These are phyloP conservation scores for Chamaea fasciata DNA, from an alignment of 2,113 vertebrate genomes.

Conservation along the genomic window DNA sequence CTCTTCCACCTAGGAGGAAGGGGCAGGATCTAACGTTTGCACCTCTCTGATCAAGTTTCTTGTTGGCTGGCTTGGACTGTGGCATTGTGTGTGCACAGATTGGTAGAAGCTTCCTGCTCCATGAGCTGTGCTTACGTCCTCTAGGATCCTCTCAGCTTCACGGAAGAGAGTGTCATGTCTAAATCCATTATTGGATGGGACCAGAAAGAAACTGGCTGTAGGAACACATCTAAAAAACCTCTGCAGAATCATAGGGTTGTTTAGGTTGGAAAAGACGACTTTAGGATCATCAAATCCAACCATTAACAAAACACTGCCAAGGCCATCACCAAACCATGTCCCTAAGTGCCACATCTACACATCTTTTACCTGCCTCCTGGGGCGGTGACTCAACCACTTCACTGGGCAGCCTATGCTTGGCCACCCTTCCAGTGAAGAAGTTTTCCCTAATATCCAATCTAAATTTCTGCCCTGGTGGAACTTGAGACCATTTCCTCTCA, in stretches of 20 bases:
- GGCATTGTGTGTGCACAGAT: rapidly evolving
- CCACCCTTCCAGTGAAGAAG: not conserved
- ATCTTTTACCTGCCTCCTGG: not conserved
- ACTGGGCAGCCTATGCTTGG: not conserved
- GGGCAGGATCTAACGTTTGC: not conserved
- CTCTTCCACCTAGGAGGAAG: not conserved
- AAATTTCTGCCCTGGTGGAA: not conserved
- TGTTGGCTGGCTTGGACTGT: not conserved
- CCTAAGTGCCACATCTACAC: not conserved
- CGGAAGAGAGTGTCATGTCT: not conserved
- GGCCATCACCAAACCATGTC: not conserved
- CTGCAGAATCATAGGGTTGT: not conserved
- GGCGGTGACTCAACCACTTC: not conserved
- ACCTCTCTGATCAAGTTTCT: not conserved
- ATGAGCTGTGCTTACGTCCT: not conserved
- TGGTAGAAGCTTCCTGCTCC: not conserved
- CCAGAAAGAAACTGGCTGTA: not conserved
- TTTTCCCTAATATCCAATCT: not conserved
- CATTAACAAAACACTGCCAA: not conserved
- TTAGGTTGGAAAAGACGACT: not conserved
- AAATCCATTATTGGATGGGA: not conserved
- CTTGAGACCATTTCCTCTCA: not conserved
- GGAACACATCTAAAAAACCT: not conserved
- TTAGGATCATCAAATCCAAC: not conserved
- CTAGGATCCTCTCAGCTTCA: not conserved